Evolutionary conservation across 2,797 vertebrate species (phyloP), one percentile per base, ranked within the genome.

Genomic region (Rhadinocentrus ornatus): DNA sequence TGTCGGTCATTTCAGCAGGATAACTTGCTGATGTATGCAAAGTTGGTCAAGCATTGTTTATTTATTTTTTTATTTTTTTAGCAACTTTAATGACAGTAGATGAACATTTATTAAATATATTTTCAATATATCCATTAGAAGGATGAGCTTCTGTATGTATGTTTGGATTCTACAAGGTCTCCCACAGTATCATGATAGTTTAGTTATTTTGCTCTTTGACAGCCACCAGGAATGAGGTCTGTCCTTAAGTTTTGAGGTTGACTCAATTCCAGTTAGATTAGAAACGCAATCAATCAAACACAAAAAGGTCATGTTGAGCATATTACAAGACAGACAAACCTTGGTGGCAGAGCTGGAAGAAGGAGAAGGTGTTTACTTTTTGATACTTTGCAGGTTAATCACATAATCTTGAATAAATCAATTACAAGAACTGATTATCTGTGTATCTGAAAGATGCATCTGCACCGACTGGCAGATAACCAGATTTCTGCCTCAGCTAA

Each of bases 361-460:
- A 20, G 44, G 44, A 46, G 16, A 44, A 20, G 6, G 3, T n/a
- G 44, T n/a, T 46, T n/a, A 20, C 44, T n/a, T 46, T n/a, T 6
- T 46, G 44, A 46, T 46, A n/a, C 20, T n/a, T n/a, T 20, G 7
- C 44, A 46, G 44, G 44, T 46, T 46, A 44, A 44, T 44, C 44
- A 46, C 44, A 46, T 46, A 46, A 46, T 46, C 16, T 46, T n/a
- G 44, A 46, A 46, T 46, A 46, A 46, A 46, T 46, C 44, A 46
- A 46, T 46, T 46, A 46, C 44, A 46, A n/a, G 44, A 46, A 46
- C 44, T 46, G 44, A 46, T 46, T 46, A 46, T 46, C 18, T 46
- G 41, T 44, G 44, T n/a, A 46, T 46, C 44, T 46, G 20, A 46
- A 46, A 46, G 44, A 46, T 46, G 44, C 44, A 46, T 46, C 18